Conservation (phyloP, 2,888 invertebrate species). For the Abrostola tripartita region DNA sequence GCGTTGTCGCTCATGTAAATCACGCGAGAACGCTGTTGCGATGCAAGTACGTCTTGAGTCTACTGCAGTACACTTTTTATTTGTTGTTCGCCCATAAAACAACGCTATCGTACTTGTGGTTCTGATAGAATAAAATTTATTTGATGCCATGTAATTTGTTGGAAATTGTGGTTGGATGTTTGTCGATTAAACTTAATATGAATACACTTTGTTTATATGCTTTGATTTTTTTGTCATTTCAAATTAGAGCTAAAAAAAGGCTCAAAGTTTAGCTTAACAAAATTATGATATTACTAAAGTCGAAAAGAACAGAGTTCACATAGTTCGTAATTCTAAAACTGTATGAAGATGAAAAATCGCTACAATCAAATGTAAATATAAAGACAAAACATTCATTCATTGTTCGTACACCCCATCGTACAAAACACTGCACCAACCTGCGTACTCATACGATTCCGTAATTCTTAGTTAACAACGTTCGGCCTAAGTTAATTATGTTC, state of each 20-base stretch:
- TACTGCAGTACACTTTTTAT: conserved; percentile 55
- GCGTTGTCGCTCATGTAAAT: conserved; percentile 72
- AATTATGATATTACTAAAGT: not conserved
- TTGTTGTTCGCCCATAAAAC: conserved; percentile 60
- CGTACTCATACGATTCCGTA: conserved; percentile 76
- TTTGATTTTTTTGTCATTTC: conserved; percentile 17
- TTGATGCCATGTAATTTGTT: conserved; percentile 22
- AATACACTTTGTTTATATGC: not conserved
- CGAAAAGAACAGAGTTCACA: too few relatives aligned
- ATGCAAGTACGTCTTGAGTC: conserved; percentile 49
- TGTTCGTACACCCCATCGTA: conserved; percentile 10
- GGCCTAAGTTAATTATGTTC: conserved; percentile 89
- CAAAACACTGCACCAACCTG: conserved; percentile 54
- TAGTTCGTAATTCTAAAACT: too few relatives aligned
- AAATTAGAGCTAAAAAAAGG: too few relatives aligned
- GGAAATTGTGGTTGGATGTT: conserved; percentile 11
- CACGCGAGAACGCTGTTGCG: conserved; percentile 60
- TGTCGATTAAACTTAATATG: conserved; percentile 2
- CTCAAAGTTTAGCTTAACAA: too few relatives aligned
- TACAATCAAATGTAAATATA: not conserved
- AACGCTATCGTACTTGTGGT: conserved; percentile 48
- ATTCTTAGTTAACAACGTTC: conserved; percentile 85
- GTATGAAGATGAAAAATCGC: not conserved
- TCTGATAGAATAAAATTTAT: conserved; percentile 54
- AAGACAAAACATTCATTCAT: too few relatives aligned